Conservation (phyloP, 2,113 vertebrate species). For the Salvelinus namaycush region DNA sequence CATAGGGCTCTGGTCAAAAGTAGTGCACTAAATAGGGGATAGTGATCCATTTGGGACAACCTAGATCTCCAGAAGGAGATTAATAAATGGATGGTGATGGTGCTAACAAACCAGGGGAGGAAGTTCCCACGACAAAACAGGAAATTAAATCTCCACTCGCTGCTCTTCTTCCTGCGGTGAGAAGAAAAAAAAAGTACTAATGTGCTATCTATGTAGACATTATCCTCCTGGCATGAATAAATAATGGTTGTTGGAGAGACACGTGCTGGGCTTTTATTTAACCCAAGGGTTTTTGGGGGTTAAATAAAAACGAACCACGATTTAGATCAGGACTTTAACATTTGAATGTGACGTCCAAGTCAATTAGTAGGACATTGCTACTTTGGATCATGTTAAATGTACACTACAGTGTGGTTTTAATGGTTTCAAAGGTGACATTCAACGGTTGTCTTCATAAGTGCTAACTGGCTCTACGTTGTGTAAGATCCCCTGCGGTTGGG, state of each 20-base stretch:
- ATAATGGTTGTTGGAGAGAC: slow-evolving; percentile 23
- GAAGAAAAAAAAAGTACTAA: not conserved
- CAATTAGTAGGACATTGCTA: too few species aligned
- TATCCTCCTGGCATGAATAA: slow-evolving; percentile 42
- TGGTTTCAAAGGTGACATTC: too few species aligned
- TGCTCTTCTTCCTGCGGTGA: slow-evolving; percentile 2
- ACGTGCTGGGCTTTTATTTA: not conserved
- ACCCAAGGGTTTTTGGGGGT: slow-evolving; percentile 2
- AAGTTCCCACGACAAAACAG: slow-evolving; percentile 27
- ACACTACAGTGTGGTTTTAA: too few species aligned
- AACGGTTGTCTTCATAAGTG: too few species aligned
- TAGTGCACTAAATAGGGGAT: too few species aligned
- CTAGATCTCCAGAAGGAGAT: slow-evolving; percentile 33
- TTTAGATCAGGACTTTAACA: not conserved
- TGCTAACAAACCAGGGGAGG: slow-evolving; percentile 49
- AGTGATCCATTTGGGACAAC: too few species aligned
- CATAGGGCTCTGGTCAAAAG: too few species aligned
- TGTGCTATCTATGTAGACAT: slow-evolving; percentile 29
- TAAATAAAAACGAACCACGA: slow-evolving; percentile 19
- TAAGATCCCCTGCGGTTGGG: too few species aligned
- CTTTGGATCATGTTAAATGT: too few species aligned
- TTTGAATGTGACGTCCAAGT: too few species aligned
- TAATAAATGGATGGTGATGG: slow-evolving; percentile 42
- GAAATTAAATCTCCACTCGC: slow-evolving; percentile 39
- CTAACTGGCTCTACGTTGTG: too few species aligned